Percentiles rank a stretch among this genome's conserved stretches.
These are phyloP conservation scores for Diloba caeruleocephala DNA, from an alignment of 2,888 invertebrate genomes.

Conservation along the genomic window DNA sequence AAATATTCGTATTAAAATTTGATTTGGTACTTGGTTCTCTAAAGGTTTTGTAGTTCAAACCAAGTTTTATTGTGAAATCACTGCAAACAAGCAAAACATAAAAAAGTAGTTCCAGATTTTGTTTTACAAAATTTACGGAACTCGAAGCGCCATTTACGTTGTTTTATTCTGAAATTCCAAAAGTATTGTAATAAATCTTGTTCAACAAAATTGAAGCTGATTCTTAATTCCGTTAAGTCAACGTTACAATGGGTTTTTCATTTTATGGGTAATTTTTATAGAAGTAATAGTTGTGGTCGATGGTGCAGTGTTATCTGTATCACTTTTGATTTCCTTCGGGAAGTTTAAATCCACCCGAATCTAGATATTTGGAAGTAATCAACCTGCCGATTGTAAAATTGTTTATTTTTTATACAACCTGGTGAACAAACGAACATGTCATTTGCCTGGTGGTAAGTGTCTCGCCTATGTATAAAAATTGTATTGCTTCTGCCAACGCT, in stretches of 20 bases:
- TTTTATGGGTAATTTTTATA: too few species aligned
- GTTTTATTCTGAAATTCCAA: constrained; percentile 18
- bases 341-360: constrained; percentile 41
- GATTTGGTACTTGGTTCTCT: too few species aligned
- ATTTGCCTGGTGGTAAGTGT: too few species aligned
- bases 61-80: too few species aligned
- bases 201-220: constrained; percentile 36
- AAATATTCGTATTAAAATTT: too few species aligned
- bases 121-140: constrained; percentile 7
- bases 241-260: too few species aligned
- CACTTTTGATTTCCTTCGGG: constrained; percentile 42
- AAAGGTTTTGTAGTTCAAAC: too few species aligned
- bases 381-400: constrained; percentile 42
- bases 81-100: too few species aligned
- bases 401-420: constrained; percentile 10
- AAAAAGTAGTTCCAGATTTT: constrained; percentile 4
- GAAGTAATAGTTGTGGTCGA: constrained; percentile 30
- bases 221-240: too few species aligned
- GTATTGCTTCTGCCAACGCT: too few species aligned
- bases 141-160: constrained; percentile 7
- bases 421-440: too few species aligned
- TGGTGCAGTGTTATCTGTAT: constrained; percentile 30
- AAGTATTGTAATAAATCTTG: constrained; percentile 38
- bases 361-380: constrained; percentile 39
- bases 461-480: too few species aligned